Percentiles rank a stretch among this genome's conserved stretches.
Conservation (phyloP, 2,797 vertebrate species). For the Tapera naevia region DNA sequence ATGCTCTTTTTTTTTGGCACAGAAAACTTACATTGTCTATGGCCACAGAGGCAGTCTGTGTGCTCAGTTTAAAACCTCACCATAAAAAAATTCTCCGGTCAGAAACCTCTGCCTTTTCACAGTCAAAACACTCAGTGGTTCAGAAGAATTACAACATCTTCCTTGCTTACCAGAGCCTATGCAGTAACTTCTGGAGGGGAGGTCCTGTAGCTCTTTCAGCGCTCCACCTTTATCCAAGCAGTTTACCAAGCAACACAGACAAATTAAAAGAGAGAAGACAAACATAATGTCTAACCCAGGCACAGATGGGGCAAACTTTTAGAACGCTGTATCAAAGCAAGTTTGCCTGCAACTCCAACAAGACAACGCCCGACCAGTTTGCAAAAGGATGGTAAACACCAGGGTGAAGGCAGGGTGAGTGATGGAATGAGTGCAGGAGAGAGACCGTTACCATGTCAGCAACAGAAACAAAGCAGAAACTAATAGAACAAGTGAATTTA, state of each 20-base stretch:
- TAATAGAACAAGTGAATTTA: neutral
- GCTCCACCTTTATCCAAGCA: neutral
- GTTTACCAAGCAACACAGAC: neutral
- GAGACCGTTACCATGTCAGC: neutral
- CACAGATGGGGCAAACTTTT: neutral
- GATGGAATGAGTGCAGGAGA: neutral
- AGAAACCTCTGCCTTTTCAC: neutral
- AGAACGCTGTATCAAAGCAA: neutral
- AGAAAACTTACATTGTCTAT: neutral
- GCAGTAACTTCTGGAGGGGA: neutral
- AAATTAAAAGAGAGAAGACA: neutral
- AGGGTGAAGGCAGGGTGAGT: neutral
- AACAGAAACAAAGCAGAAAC: constrained; percentile 21
- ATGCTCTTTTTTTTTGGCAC: neutral
- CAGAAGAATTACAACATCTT: neutral
- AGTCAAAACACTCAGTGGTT: neutral
- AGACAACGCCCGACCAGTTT: neutral
- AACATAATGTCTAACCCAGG: neutral
- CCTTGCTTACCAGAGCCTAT: neutral
- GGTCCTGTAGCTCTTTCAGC: neutral
- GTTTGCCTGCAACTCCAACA: neutral
- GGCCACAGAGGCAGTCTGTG: neutral
- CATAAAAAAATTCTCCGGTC: neutral
- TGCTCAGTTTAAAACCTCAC: neutral
- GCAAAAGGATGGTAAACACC: neutral